Conservation (phyloP, 2,888 invertebrate genomes). For the Drosophila rellima region DNA sequence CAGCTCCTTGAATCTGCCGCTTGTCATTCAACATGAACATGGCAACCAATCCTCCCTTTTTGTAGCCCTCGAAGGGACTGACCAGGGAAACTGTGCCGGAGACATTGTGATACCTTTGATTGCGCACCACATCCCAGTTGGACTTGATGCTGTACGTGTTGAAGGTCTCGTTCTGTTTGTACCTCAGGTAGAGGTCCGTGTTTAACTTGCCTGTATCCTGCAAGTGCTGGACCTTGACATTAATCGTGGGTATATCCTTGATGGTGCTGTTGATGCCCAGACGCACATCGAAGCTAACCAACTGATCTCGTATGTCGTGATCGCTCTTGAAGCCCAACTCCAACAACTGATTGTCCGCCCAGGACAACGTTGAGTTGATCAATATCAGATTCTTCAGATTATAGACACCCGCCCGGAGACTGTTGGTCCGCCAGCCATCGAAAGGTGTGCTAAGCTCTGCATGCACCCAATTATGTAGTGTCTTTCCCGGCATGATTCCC, state of each 20-base stretch:
- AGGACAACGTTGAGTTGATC: slow-evolving; percentile 87
- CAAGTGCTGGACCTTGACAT: slow-evolving; percentile 87
- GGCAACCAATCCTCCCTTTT: slow-evolving; percentile 89
- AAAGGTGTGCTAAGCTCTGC: slow-evolving; percentile 88
- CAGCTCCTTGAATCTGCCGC: slow-evolving; percentile 89
- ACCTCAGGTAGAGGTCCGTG: slow-evolving; percentile 87
- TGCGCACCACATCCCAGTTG: slow-evolving; percentile 89
- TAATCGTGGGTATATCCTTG: slow-evolving; percentile 87
- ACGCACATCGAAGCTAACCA: slow-evolving; percentile 86
- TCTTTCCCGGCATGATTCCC: slow-evolving; percentile 78
- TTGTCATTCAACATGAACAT: slow-evolving; percentile 89
- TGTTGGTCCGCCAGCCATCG: slow-evolving; percentile 87
- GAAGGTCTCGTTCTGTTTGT: slow-evolving; percentile 83
- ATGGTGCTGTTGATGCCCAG: slow-evolving; percentile 88
- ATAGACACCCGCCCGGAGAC: slow-evolving; percentile 86
- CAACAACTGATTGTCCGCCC: slow-evolving; percentile 88
- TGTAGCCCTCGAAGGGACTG: slow-evolving; percentile 90
- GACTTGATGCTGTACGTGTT: slow-evolving; percentile 90
- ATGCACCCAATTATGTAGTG: slow-evolving; percentile 82
- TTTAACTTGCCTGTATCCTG: slow-evolving; percentile 86
- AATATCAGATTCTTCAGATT: slow-evolving; percentile 86
- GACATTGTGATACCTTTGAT: slow-evolving; percentile 88
- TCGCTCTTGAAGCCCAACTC: slow-evolving; percentile 87
- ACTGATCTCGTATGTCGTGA: slow-evolving; percentile 85
- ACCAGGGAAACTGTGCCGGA: slow-evolving; percentile 87